Percentiles rank a stretch among this genome's conserved stretches.
Conservation (phyloP, 2,888 invertebrate genomes). For the Hydrotaea diabolus region DNA sequence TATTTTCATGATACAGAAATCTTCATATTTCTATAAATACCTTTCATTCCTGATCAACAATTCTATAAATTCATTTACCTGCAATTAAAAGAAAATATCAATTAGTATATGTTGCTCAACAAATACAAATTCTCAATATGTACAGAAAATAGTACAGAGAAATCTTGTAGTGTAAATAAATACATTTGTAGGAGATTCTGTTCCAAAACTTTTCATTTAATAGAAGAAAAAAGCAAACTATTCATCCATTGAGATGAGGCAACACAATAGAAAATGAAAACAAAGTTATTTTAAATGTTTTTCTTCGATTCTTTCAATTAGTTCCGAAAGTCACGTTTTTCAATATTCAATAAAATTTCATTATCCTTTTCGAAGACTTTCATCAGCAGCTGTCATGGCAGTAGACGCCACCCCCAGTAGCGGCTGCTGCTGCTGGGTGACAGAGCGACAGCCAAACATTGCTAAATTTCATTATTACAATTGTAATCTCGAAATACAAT, state of each 20-base stretch:
- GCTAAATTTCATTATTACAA: conserved; percentile 63
- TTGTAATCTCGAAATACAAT: conserved; percentile 63
- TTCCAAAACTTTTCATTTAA: not conserved
- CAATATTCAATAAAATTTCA: conserved; percentile 66
- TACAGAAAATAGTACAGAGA: not conserved
- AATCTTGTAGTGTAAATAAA: not conserved
- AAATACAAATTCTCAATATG: no score
- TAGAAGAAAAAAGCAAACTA: not conserved
- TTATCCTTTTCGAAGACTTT: conserved; percentile 51
- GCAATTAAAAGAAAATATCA: conserved; percentile 7
- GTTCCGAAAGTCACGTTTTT: conserved; percentile 58
- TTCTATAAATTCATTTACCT: not conserved
- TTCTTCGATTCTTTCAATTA: conserved; percentile 52
- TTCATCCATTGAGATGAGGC: not conserved
- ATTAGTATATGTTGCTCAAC: not conserved
- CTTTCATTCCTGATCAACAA: not conserved
- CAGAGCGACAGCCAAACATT: conserved; percentile 23
- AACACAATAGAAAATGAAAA: not conserved
- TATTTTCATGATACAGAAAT: no score
- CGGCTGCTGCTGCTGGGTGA: not conserved
- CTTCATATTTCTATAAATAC: not conserved
- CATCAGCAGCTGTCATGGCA: not conserved
- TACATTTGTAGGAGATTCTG: not conserved
- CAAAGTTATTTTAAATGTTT: conserved; percentile 48
- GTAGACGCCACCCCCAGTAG: not conserved